Base-by-base conservation (phyloP, 2,888 invertebrate species). In the Coelinius sp. region DNA sequence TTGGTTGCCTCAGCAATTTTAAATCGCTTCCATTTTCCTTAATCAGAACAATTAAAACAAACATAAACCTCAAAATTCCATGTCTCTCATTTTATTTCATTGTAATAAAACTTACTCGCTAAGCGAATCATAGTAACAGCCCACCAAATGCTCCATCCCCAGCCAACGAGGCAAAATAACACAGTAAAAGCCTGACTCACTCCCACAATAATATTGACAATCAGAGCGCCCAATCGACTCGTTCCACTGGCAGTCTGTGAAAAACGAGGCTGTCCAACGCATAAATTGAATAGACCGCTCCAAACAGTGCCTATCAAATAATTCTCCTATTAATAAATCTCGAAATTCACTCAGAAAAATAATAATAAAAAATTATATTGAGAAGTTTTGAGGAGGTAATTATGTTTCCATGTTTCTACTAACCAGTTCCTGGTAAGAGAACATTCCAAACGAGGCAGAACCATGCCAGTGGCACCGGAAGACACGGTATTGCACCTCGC, bases 111-210 rank as follows among this genome's bases (percentile, higher is more conserved):
- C 95, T 92, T 88, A 98, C 98, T 93, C 75, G 98, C 94, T 82
- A 96, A 91, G 84, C 93, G 93, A 75, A 98, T 89, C 93, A 98
- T 95, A 83, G 96, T 95, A 78, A 97, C 93, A 1, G 98, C 98
- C 98, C 98, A 98, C 93, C 97, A 97, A 76, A 98, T 94, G 74
- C 97, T 96, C 98, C 98, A 98, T 79, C 98, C 97, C 98, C 98
- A 98, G 17, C 98, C 96, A 46, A 96, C 97, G 67, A 97, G 92
- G 83, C 98, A 94, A 90, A 98, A 98, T 68, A 97, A 91, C 67
- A 98, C 95, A 24, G 97, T 97, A 89, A 97, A 97, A 81, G 96
- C 90, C 89, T 98, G 98, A 17, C 95, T 93, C 70, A 94, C 90
- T 0, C 97, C 97, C 71, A 98, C 95, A 78, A 96, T 89, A 38